Base-by-base conservation (phyloP, 2,113 vertebrate genomes). In the Pelodiscus sinensis region DNA sequence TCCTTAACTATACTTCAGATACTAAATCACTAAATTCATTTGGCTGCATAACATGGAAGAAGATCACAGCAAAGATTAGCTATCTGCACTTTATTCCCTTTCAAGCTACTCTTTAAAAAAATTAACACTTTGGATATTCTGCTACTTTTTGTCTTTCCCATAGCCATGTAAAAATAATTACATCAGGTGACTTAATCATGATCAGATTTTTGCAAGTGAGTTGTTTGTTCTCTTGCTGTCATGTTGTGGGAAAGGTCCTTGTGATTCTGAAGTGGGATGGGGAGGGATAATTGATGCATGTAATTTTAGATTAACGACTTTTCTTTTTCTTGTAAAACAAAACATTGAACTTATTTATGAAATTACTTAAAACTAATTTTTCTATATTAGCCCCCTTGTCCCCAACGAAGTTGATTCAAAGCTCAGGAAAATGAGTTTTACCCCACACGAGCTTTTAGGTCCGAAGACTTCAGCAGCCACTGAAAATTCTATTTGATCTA, bases 261-360 rank as follows among this genome's bases (percentile, higher is more conserved):
- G 62, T n/a, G 14, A 12, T 19, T 31, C 12, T 24, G 0, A 58
- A 1, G 29, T 0, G 9, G 0, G 5, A 18, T 35, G n/a, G 65
- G 65, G 31, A n/a, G n/a, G 18, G 25, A 77, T 77, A 77, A 24
- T 8, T 77, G 35, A 77, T 24, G 22, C 35, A 77, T 25, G 38
- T 50, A 50, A 44, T 25, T 35, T 11, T 60, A 60, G 58, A 62
- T 35, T 16, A 19, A 35, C 65, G 19, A 31, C 8, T 19, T 16
- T 68, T n/a, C 19, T 16, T 68, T n/a, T 68, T 68, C 62, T n/a
- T n/a, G 16, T 4, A n/a, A 18, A 35, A n/a, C 8, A n/a, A 68
- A n/a, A n/a, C 8, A 35, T 16, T 68, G 22, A 75, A 75, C 35
- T 25, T 75, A 35, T 75, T 44, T 75, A 44, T 38, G 22, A 75